These are phyloP conservation scores for Ernsta delagoae DNA, from an alignment of 2,888 invertebrate genomes.

Conservation along the genomic window DNA sequence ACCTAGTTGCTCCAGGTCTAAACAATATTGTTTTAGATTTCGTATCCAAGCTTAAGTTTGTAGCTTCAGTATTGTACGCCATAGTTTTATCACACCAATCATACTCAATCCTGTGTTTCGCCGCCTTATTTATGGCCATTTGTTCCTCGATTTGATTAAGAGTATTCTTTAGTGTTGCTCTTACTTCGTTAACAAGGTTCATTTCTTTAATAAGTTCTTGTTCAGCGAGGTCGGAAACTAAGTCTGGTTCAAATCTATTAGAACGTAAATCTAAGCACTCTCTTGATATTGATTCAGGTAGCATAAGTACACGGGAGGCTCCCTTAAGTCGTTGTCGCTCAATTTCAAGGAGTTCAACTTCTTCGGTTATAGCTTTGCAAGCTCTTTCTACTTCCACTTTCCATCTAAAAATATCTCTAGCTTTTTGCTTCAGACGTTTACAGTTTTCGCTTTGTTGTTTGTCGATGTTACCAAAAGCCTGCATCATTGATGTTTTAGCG, in stretches of 20 bases:
- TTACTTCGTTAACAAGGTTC: conserved; percentile 88
- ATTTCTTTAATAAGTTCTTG: conserved; percentile 91
- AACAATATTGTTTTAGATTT: conserved; percentile 89
- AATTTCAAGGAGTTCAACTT: conserved; percentile 88
- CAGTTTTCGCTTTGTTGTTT: conserved; percentile 89
- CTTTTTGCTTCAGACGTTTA: conserved; percentile 86
- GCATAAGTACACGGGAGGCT: conserved; percentile 87
- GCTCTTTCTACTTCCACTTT: conserved; percentile 90
- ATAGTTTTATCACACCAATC: conserved; percentile 97
- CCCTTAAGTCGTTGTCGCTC: conserved; percentile 88
- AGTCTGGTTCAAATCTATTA: conserved; percentile 88
- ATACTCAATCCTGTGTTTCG: conserved; percentile 92
- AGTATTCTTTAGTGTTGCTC: conserved; percentile 85
- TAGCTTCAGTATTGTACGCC: conserved; percentile 90
- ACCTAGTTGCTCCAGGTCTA: conserved; percentile 91
- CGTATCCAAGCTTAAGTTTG: conserved; percentile 88
- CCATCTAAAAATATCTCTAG: conserved; percentile 89
- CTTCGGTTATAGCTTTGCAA: conserved; percentile 88
- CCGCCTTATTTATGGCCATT: conserved; percentile 89
- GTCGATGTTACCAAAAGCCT: conserved; percentile 87
- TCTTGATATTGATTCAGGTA: conserved; percentile 90
- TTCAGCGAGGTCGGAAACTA: conserved; percentile 91
- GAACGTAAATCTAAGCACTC: conserved; percentile 90
- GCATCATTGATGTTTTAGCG: conserved; percentile 86
- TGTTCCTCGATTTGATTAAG: conserved; percentile 88